Percentiles rank a stretch among this genome's conserved stretches.
These are phyloP conservation scores for Gymnothorax javanicus DNA, from an alignment of 2,797 vertebrate genomes.

Conservation along the genomic window DNA sequence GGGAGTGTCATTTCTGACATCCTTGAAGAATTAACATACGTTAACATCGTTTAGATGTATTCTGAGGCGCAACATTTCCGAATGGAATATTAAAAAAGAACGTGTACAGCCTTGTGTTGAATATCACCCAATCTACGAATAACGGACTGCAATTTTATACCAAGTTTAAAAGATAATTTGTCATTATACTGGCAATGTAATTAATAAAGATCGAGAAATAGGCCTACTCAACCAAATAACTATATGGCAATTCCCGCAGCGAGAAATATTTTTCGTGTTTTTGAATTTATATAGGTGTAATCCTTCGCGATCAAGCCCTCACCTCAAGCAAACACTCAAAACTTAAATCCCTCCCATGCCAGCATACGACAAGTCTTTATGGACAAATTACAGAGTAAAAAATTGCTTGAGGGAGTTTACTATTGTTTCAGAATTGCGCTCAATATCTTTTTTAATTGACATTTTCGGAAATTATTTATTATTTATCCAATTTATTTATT, in stretches of 20 bases:
- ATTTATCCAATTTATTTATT: slow-evolving; percentile 53
- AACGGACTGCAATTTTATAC: slow-evolving; percentile 48
- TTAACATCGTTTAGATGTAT: slow-evolving; percentile 51
- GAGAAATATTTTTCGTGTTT: background rate
- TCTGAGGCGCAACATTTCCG: slow-evolving; percentile 63
- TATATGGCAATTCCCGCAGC: background rate
- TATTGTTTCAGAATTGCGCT: slow-evolving; percentile 58
- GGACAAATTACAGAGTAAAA: slow-evolving; percentile 64
- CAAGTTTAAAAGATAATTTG: slow-evolving; percentile 31
- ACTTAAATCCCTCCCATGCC: slow-evolving; percentile 2
- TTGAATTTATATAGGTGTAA: background rate
- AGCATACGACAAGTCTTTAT: slow-evolving; percentile 70
- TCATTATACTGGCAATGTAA: slow-evolving; percentile 6
- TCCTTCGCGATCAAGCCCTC: background rate
- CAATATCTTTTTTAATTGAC: slow-evolving; percentile 52
- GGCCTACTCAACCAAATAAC: background rate
- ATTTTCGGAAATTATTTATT: background rate
- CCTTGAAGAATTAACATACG: slow-evolving; percentile 45
- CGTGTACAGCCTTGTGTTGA: slow-evolving; percentile 55
- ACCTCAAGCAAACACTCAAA: background rate
- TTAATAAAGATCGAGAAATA: background rate
- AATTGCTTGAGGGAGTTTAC: slow-evolving; percentile 58
- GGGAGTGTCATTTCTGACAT: slow-evolving; percentile 52
- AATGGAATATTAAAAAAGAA: slow-evolving; percentile 64
- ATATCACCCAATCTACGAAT: slow-evolving; percentile 60